Evolutionary conservation across 1,140 invertebrate species (phyloP).

Genomic region (Archivesica marissinica): DNA sequence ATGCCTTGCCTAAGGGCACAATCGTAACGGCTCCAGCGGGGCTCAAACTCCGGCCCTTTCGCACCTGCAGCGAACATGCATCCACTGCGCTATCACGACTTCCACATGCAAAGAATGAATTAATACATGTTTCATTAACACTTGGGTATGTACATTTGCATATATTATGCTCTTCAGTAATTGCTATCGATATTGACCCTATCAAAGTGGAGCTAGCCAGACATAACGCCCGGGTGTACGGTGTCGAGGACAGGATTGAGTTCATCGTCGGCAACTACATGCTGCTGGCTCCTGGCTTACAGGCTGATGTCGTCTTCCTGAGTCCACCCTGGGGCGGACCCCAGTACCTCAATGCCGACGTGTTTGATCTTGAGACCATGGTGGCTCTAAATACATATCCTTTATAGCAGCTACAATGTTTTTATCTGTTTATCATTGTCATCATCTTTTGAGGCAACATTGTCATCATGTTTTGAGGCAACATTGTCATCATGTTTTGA

Average conservation of each 20-base stretch:
- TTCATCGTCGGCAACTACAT: conserved; percentile 97
- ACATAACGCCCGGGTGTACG: conserved; percentile 96
- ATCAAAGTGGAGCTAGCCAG: conserved; percentile 93
- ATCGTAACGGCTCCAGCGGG: too few species aligned
- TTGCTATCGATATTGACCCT: conserved; percentile 97
- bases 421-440: too few species aligned
- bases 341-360: conserved; percentile 86
- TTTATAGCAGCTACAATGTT: too few species aligned
- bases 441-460: too few species aligned
- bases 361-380: conserved; percentile 92
- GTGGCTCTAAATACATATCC: conserved; percentile 87
- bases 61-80: too few species aligned
- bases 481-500: too few species aligned
- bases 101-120: too few species aligned
- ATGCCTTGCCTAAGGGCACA: too few species aligned
- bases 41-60: too few species aligned
- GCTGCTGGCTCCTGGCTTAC: conserved; percentile 82
- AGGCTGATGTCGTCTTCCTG: conserved; percentile 93
- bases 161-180: conserved; percentile 87
- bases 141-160: neutral
- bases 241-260: conserved; percentile 94
- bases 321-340: conserved; percentile 99
- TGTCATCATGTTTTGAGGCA: too few species aligned
- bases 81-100: too few species aligned
- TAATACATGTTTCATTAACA: neutral